Base-by-base conservation (phyloP, 2,797 vertebrate genomes). In the Echiichthys vipera region DNA sequence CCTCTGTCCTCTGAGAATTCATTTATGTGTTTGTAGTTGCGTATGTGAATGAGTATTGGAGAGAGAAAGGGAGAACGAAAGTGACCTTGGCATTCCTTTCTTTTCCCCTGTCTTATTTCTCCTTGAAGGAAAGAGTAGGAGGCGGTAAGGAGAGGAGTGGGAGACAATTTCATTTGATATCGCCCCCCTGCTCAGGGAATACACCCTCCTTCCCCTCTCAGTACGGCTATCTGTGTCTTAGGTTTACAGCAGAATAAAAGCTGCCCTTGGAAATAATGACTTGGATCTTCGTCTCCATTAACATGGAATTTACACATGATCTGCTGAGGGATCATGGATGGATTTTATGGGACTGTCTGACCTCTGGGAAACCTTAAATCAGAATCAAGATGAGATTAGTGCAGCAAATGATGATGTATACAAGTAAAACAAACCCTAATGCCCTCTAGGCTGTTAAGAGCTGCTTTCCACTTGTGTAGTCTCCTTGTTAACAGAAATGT, bases 121-220 rank as follows among this genome's bases (percentile, higher is more conserved):
- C 80, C 77, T 87, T 83, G 80, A 83, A 77, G 78, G 61, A 80
- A 24, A 25, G 78, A 67, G 20, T n/a, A 61, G 56, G 69, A 70
- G 74, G 71, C 37, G n/a, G 55, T 24, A 25, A 77, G 65, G 64
- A 87, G 73, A 84, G 61, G 83, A 84, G 76, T 55, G 63, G 55
- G 68, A 79, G 83, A 70, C 15, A 63, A 84, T 89, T 90, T 88
- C 63, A 91, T 89, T 88, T 91, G 85, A 92, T 91, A 91, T 90
- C 83, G 55, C 73, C 51, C 65, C 74, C 59, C 71, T 74, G 88
- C 56, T 81, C 46, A 70, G 91, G 90, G 91, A 90, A 90, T 92
- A 91, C 77, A 81, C 79, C 77, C 76, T 72, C 49, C 58, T 62
- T 74, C 67, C 77, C 71, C 71, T 56, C 76, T 77, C 53, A 25